Base-by-base conservation (phyloP, 1,140 invertebrate genomes). In the Ceratoteleas bidentatus region DNA sequence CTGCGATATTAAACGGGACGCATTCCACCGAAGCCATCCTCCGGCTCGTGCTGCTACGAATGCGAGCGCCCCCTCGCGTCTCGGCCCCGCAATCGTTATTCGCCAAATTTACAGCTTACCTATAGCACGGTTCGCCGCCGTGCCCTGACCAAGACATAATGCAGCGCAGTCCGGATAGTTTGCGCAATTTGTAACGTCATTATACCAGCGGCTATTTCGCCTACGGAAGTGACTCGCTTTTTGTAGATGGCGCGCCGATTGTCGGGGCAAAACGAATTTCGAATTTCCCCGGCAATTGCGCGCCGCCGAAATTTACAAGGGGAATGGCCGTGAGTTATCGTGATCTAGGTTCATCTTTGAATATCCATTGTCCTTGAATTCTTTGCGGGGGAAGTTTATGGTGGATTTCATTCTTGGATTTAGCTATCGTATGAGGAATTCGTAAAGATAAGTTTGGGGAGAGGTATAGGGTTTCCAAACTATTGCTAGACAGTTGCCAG, bases 1-100 rank as follows among this genome's bases (percentile, higher is more conserved):
- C 90, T 87, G 87, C 89, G 90, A 91, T 91, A 92, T 92, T 91
- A 91, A 92, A 92, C 90, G 90, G 90, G 87, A 88, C 88, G 89
- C 90, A 92, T 92, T 91, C 90, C 90, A 91, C 86, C 83, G 84
- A 86, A 89, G 87, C 89, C 87, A 87, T 87, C 87, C 89, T 89
- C 86, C 85, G 84, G 85, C 86, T 70, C 53, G 69, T 65, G 57
- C 78, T 87, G 85, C 86, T 87, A 88, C 88, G 88, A 89, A 91
- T 91, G 89, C 87, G 88, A 88, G 85, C 40, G 45, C n/a, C 81
- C 14, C 61, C 56, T 10, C 49, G 13, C 40, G 49, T 14, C 54
- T 52, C 53, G 32, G 74, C 77, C 79, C 72, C 80, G 83, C 65
- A 85, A 89, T 88, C 87, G 88, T 90, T 90, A 87, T 89, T 87